Evolutionary conservation across 2,888 invertebrate genomes (phyloP).

Genomic region (Caenorhabditis becei): DNA sequence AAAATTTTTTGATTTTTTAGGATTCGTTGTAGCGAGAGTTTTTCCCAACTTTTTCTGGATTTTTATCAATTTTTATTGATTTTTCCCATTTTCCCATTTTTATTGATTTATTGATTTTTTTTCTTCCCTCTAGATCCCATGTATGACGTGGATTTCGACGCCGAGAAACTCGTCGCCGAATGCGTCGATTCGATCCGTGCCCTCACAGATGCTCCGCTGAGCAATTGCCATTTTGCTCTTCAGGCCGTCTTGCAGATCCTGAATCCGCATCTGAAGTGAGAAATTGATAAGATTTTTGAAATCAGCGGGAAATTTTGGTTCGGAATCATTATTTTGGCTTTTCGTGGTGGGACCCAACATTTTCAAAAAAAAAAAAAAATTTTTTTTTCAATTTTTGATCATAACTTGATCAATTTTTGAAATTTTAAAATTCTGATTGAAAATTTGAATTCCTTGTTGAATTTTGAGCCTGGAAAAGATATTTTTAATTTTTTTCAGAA

Average conservation of each 20-base stretch:
- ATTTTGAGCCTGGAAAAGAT: too few relatives aligned
- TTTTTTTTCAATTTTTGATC: too few relatives aligned
- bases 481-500: conserved; percentile 12
- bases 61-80: neutral
- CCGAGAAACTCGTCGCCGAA: conserved; percentile 55
- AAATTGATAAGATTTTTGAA: too few relatives aligned
- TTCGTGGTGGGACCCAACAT: neutral
- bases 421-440: too few relatives aligned
- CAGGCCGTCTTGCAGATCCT: conserved; percentile 43
- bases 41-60: neutral
- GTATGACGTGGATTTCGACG: conserved; percentile 59
- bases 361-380: neutral
- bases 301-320: too few relatives aligned
- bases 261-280: conserved; percentile 60
- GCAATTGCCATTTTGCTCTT: conserved; percentile 57
- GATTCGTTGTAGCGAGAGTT: neutral
- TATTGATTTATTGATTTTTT: neutral
- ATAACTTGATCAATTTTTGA: neutral
- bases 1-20: neutral
- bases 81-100: neutral
- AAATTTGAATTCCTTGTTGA: conserved; percentile 1
- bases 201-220: conserved; percentile 61
- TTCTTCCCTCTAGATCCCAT: conserved; percentile 2
- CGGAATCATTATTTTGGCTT: neutral
- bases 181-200: conserved; percentile 63